phyloP scores from a whole-genome alignment of 2,113 vertebrate species.

The Leuciscus idus region DNA sequence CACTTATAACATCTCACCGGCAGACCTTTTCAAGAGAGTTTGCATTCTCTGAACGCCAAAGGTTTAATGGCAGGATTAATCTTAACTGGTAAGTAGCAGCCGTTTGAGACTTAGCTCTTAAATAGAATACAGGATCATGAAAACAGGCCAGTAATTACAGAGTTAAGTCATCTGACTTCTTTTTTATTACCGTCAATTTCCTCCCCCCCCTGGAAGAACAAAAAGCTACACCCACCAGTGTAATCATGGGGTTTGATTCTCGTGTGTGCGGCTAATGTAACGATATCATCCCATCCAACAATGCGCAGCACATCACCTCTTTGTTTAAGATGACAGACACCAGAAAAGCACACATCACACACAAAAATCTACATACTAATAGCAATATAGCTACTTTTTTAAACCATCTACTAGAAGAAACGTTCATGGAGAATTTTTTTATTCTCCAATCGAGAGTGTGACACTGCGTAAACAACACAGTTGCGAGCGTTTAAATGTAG shows the following conservation, averaged over 20 bases:
- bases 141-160: constrained; percentile 78
- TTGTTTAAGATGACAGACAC: constrained; percentile 58
- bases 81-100: constrained; percentile 47
- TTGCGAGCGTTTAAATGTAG: not conserved
- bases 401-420: not conserved
- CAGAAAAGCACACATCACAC: constrained; percentile 50
- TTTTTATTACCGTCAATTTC: constrained; percentile 91
- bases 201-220: constrained; percentile 81
- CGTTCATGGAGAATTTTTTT: not conserved
- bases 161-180: constrained; percentile 83
- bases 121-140: constrained; percentile 67
- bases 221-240: constrained; percentile 83
- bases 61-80: constrained; percentile 43
- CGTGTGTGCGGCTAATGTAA: constrained; percentile 80
- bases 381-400: not conserved
- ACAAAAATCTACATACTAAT: constrained; percentile 38
- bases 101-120: constrained; percentile 33
- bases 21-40: constrained; percentile 1
- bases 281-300: constrained; percentile 80
- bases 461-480: not conserved
- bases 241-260: constrained; percentile 90
- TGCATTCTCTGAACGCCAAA: constrained; percentile 19
- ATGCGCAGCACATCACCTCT: constrained; percentile 41
- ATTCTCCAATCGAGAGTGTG: not conserved
- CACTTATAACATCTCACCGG: constrained; percentile 38